Conservation (phyloP, 1,140 invertebrate genomes). For the Polypedilum pembai region DNA sequence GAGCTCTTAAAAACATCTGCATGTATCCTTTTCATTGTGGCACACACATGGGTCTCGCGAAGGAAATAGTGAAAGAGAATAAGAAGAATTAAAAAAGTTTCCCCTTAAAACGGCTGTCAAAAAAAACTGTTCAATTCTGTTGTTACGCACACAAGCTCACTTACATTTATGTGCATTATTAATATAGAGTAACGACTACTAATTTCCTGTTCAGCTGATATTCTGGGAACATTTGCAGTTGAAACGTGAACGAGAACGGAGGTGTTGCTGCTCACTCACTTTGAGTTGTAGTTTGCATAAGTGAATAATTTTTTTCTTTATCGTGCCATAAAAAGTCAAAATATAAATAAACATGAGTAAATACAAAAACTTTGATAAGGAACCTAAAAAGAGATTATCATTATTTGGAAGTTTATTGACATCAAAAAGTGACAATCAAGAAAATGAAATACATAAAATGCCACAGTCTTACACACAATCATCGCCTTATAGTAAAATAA, state of each 20-base stretch:
- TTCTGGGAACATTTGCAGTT: slow-evolving; percentile 10
- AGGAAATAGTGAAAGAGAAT: slow-evolving; percentile 3
- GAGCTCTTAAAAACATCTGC: slow-evolving; percentile 22
- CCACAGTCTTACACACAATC: not conserved
- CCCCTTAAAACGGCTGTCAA: not conserved
- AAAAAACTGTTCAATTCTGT: not conserved
- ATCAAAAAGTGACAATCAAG: not conserved
- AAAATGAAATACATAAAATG: not conserved
- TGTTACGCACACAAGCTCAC: not conserved
- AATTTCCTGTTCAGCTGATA: slow-evolving; percentile 25
- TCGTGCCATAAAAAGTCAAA: not conserved
- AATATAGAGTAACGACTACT: slow-evolving; percentile 7
- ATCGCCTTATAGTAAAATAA: slow-evolving; percentile 1
- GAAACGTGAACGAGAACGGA: not conserved
- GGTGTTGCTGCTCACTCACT: not conserved
- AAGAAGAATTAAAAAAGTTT: not conserved
- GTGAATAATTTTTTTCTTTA: slow-evolving; percentile 1
- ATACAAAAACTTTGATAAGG: slow-evolving; percentile 17
- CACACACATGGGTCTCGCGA: slow-evolving; percentile 22
- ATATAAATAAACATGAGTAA: not conserved
- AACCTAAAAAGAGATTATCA: not conserved
- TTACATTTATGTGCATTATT: not conserved
- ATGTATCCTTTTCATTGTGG: slow-evolving; percentile 17
- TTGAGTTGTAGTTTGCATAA: not conserved
- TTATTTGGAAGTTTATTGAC: not conserved